phyloP scores from a whole-genome alignment of 2,888 invertebrate genomes.

The Cryptus armator region DNA sequence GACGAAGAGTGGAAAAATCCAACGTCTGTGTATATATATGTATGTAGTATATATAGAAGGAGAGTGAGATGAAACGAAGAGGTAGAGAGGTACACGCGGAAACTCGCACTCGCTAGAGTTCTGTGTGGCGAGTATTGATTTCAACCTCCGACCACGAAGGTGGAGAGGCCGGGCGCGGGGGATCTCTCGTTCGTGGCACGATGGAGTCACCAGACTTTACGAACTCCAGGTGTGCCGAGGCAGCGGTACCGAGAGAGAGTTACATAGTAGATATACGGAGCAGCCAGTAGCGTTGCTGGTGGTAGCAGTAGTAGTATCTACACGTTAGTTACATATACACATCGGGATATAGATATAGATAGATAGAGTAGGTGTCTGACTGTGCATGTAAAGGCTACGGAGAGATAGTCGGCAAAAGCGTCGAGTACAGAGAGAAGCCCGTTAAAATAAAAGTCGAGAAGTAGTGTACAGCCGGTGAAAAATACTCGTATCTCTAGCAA shows the following conservation, averaged over 20 bases:
- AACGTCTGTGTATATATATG: background rate
- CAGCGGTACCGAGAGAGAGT: conserved; percentile 62
- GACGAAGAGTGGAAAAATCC: conserved; percentile 29
- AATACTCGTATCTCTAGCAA: conserved; percentile 21
- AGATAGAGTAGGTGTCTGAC: background rate
- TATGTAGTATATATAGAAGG: too few relatives aligned
- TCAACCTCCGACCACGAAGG: conserved; percentile 78
- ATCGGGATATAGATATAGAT: conserved; percentile 52
- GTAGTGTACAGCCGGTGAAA: conserved; percentile 20
- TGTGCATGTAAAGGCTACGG: background rate
- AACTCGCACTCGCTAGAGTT: conserved; percentile 25
- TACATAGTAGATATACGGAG: conserved; percentile 66
- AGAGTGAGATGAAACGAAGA: conserved; percentile 2
- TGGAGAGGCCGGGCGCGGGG: conserved; percentile 76
- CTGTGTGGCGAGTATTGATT: conserved; percentile 74
- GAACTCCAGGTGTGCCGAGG: conserved; percentile 74
- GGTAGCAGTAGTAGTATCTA: conserved; percentile 30
- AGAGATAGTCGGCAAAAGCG: conserved; percentile 27
- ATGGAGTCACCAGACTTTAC: conserved; percentile 76
- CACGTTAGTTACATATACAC: conserved; percentile 53
- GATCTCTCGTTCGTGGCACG: conserved; percentile 53
- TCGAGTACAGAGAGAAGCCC: conserved; percentile 48
- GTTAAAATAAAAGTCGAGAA: conserved; percentile 49
- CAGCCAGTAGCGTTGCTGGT: background rate
- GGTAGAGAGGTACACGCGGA: conserved; percentile 10